Conservation (phyloP, 2,888 invertebrate species). For the Ganaspis brasiliensis region DNA sequence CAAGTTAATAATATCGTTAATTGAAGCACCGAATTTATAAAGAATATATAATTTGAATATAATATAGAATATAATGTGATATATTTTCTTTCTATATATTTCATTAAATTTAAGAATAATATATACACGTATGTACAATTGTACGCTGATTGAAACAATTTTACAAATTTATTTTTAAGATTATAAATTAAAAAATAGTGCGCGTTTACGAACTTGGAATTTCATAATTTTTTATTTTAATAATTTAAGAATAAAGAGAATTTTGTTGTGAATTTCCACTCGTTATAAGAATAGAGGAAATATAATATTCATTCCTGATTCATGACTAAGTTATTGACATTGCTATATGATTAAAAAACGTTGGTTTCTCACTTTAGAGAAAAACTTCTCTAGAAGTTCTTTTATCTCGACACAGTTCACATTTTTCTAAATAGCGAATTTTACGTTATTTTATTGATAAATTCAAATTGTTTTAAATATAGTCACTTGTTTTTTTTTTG, state of each 20-base stretch:
- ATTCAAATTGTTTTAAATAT: slow-evolving; percentile 12
- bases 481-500: slow-evolving; percentile 5
- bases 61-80: no score
- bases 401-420: slow-evolving; percentile 13
- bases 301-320: slow-evolving; percentile 14
- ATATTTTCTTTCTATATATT: no score
- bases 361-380: slow-evolving; percentile 8
- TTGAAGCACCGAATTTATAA: no score
- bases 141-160: no score
- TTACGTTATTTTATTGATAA: neutral
- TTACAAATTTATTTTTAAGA: no score
- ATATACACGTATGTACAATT: no score
- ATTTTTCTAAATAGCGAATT: slow-evolving; percentile 28
- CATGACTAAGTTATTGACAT: slow-evolving; percentile 29
- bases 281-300: neutral
- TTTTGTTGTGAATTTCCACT: slow-evolving; percentile 33
- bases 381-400: neutral
- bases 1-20: no score
- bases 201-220: neutral
- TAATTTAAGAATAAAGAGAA: neutral
- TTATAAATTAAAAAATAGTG: no score
- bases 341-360: neutral
- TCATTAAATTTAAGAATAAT: no score
- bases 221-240: neutral
- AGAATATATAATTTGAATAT: no score